phyloP scores from a whole-genome alignment of 2,888 invertebrate species.

The Mellilla xanthometata region DNA sequence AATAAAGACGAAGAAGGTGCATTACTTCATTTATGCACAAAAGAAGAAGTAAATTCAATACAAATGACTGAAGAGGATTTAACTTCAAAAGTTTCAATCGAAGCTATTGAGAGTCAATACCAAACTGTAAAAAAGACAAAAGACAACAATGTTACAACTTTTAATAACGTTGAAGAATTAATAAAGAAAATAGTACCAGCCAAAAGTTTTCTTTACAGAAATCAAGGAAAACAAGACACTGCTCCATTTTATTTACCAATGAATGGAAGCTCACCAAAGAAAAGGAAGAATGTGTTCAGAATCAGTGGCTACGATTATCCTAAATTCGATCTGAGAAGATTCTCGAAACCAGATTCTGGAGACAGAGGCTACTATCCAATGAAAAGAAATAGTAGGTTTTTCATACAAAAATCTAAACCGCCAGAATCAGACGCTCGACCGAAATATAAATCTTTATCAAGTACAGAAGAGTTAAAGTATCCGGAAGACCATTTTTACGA shows the following conservation, averaged over 20 bases:
- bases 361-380: conserved; percentile 72
- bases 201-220: conserved; percentile 74
- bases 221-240: conserved; percentile 52
- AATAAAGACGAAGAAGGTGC: conserved; percentile 15
- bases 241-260: conserved; percentile 70
- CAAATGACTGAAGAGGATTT: conserved; percentile 12
- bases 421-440: conserved; percentile 45
- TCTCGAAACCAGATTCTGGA: conserved; percentile 52
- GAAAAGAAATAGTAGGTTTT: conserved; percentile 57
- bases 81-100: conserved; percentile 30
- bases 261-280: conserved; percentile 56
- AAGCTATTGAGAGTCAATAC: conserved; percentile 59
- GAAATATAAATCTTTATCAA: conserved; percentile 62
- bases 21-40: too few relatives aligned
- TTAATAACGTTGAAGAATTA: conserved; percentile 62
- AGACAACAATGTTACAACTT: conserved; percentile 33
- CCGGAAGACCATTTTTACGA: conserved; percentile 73
- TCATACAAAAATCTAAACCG: conserved; percentile 51
- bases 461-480: conserved; percentile 52
- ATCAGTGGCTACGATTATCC: conserved; percentile 73
- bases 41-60: conserved; percentile 7
- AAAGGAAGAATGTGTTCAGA: conserved; percentile 54
- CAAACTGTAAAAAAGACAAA: conserved; percentile 60
- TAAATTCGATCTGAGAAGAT: conserved; percentile 58
- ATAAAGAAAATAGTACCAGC: conserved; percentile 65